These are phyloP conservation scores for Conus betulinus DNA, from an alignment of 1,140 invertebrate species.

Conservation along the genomic window DNA sequence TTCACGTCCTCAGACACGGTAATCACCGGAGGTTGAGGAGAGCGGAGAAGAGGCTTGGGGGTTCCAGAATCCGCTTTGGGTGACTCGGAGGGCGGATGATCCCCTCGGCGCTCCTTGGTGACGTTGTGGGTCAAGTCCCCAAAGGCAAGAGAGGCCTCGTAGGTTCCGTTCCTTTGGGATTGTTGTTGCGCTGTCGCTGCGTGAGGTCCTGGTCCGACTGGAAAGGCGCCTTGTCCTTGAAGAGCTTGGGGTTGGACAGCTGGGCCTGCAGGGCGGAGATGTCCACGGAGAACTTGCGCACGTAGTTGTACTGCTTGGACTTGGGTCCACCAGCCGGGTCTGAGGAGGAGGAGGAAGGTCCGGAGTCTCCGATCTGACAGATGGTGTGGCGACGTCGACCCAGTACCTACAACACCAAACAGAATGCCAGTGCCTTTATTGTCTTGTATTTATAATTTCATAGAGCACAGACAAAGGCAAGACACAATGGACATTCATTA, in stretches of 20 bases:
- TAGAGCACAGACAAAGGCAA: too few species aligned
- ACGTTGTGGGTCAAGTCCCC: not conserved
- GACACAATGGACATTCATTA: not conserved
- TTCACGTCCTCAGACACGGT: constrained; percentile 52
- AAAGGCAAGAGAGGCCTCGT: constrained; percentile 29
- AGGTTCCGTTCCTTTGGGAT: constrained; percentile 27
- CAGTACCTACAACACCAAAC: constrained; percentile 43
- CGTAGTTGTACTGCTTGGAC: constrained; percentile 71
- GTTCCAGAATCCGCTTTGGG: constrained; percentile 23
- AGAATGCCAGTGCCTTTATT: too few species aligned
- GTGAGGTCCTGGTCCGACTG: constrained; percentile 61
- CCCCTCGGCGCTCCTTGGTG: not conserved
- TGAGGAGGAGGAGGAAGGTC: constrained; percentile 2
- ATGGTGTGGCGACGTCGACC: constrained; percentile 69
- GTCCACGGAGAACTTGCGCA: constrained; percentile 74
- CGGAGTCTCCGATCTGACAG: constrained; percentile 65
- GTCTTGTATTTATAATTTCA: too few species aligned
- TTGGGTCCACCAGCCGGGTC: constrained; percentile 47
- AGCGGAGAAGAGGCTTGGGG: not conserved
- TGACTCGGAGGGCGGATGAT: not conserved
- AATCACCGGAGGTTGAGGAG: constrained; percentile 48
- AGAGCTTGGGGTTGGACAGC: constrained; percentile 72
- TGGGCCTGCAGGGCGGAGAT: constrained; percentile 72
- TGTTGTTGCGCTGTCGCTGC: constrained; percentile 25
- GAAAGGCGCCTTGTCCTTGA: constrained; percentile 64